A percentile compares a stretch with the other conserved stretches of the same genome.
Conservation (phyloP, 2,113 vertebrate species). For the Sula dactylatra region DNA sequence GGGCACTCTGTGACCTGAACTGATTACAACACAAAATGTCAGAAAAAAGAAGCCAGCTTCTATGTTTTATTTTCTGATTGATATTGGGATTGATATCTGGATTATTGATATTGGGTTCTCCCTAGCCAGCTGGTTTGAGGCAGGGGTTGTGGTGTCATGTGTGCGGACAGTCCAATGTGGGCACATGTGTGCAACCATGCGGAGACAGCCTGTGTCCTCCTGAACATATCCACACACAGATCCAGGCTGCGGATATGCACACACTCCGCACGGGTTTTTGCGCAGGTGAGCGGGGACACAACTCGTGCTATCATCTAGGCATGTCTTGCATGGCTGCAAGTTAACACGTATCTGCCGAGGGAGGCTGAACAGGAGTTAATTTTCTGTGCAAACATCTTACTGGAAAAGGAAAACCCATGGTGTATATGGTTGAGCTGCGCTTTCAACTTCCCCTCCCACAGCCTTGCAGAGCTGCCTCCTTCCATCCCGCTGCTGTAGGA, state of each 20-base stretch:
- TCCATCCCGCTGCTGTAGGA: too few species aligned
- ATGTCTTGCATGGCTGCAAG: accelerated
- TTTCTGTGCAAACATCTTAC: not conserved
- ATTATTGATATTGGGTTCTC: not conserved
- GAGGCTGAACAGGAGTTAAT: not conserved
- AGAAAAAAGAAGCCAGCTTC: not conserved
- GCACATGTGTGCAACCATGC: not conserved
- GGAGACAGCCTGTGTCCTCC: not conserved
- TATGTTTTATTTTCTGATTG: not conserved
- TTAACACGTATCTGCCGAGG: accelerated
- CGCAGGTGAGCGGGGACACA: not conserved
- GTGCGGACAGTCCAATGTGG: not conserved
- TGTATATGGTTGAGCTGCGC: accelerated
- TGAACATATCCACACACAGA: not conserved
- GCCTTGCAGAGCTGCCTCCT: not conserved
- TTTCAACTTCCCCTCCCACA: not conserved
- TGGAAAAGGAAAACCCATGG: not conserved
- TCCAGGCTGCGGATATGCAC: not conserved
- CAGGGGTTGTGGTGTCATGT: not conserved
- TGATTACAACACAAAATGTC: not conserved
- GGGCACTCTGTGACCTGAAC: not conserved
- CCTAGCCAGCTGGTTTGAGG: not conserved
- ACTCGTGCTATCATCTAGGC: accelerated
- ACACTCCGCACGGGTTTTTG: accelerated
- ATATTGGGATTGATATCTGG: not conserved